phyloP scores from a whole-genome alignment of 2,113 vertebrate species.

The Ginglymostoma cirratum region DNA sequence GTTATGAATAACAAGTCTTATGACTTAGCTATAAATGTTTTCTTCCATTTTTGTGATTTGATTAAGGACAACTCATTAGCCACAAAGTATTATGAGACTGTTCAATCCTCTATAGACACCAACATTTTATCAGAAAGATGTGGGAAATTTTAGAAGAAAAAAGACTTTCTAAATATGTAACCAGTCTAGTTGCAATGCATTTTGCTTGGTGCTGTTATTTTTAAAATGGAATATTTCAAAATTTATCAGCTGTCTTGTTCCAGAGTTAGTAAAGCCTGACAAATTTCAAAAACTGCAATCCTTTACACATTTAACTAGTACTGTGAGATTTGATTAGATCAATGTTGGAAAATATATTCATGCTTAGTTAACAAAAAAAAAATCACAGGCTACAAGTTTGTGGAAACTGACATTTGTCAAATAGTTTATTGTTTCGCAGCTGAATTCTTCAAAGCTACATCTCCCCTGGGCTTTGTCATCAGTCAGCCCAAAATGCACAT shows the following conservation, averaged over 20 bases:
- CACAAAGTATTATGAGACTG: neutral
- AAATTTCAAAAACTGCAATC: neutral
- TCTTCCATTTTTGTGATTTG: neutral
- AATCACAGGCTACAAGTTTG: neutral
- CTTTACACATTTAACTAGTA: neutral
- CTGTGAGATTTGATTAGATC: neutral
- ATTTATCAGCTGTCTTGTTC: neutral
- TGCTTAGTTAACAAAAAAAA: constrained; percentile 8
- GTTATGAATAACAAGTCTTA: neutral
- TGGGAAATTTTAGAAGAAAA: neutral
- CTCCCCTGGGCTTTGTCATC: neutral
- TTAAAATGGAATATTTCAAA: neutral
- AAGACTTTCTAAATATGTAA: neutral
- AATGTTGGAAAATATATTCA: neutral
- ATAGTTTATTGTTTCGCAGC: neutral
- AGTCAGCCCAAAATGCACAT: neutral
- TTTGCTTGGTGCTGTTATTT: neutral
- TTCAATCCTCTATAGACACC: neutral
- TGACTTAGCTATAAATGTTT: neutral
- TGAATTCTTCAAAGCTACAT: neutral
- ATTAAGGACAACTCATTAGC: neutral
- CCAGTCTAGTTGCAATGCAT: neutral
- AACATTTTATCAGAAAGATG: neutral
- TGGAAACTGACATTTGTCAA: neutral
- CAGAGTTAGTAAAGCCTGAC: neutral